Conservation (phyloP, 2,888 invertebrate species). For the Orthonychiurus folsomi region DNA sequence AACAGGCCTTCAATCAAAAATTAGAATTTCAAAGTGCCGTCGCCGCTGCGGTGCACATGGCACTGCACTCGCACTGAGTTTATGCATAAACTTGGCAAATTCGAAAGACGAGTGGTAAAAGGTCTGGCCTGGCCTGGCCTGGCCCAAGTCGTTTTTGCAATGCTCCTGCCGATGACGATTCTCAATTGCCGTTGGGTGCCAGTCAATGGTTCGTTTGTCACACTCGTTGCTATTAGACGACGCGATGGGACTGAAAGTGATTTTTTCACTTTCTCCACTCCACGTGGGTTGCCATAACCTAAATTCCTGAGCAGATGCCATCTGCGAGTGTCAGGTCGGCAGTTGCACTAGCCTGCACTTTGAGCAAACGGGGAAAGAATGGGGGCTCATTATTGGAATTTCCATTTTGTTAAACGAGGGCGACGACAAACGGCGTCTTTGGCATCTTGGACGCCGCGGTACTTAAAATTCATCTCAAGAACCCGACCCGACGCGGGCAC, state of each 20-base stretch:
- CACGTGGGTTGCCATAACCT: not conserved
- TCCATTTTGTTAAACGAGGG: not conserved
- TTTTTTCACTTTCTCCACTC: too few species aligned
- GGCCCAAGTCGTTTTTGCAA: not conserved
- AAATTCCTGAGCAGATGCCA: too few species aligned
- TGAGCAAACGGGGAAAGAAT: not conserved
- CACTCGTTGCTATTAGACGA: not conserved
- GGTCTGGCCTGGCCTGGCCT: not conserved
- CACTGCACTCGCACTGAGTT: too few species aligned
- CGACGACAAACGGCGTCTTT: not conserved
- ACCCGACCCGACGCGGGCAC: too few species aligned
- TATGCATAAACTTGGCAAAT: not conserved
- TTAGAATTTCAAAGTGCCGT: slow-evolving; percentile 1
- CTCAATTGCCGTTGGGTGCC: too few species aligned
- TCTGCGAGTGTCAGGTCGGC: not conserved
- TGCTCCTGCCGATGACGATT: too few species aligned
- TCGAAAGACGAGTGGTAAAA: not conserved
- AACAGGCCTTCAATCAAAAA: not conserved
- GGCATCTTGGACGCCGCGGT: too few species aligned
- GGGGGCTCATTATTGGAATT: not conserved
- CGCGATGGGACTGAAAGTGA: too few species aligned
- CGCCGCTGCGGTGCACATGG: too few species aligned
- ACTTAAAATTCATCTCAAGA: not conserved
- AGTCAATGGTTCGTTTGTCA: slow-evolving; percentile 1
- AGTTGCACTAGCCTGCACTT: not conserved